phyloP scores from a whole-genome alignment of 2,797 vertebrate species.

The Gymnopithys bicolor region DNA sequence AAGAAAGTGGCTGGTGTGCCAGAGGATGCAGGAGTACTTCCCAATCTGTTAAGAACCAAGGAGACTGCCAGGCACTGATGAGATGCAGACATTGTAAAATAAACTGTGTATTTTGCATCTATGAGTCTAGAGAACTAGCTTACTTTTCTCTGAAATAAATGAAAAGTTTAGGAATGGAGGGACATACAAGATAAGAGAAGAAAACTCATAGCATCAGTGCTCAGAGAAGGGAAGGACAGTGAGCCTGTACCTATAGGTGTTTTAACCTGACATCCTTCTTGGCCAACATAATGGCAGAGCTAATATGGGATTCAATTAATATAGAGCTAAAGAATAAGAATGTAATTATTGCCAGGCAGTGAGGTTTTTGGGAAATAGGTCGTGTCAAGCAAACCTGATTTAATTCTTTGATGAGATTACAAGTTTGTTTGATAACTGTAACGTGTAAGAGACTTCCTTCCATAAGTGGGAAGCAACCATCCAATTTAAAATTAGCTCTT shows the following conservation, averaged over 20 bases:
- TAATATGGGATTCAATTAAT: slow-evolving; percentile 53
- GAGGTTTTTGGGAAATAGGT: slow-evolving; percentile 52
- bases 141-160: background rate
- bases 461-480: background rate
- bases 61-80: slow-evolving; percentile 21
- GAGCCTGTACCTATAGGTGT: background rate
- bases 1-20: background rate
- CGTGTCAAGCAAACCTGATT: slow-evolving; percentile 40
- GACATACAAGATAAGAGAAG: background rate
- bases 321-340: slow-evolving; percentile 2
- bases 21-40: background rate
- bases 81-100: slow-evolving; percentile 6
- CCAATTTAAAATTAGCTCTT: background rate
- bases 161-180: background rate
- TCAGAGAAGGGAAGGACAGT: background rate
- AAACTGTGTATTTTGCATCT: slow-evolving; percentile 16
- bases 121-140: background rate
- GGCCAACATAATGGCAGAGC: background rate
- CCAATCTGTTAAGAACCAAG: background rate
- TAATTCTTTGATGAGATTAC: slow-evolving; percentile 31
- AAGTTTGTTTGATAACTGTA: slow-evolving; percentile 30
- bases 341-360: slow-evolving; percentile 44
- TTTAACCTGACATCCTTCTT: background rate
- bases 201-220: background rate
- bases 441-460: background rate